Evolutionary conservation across 37 sponge, comb jelly and placozoan species (phyloP), one percentile per base, ranked within the genome.

Genomic region (Oopsacas minuta): DNA sequence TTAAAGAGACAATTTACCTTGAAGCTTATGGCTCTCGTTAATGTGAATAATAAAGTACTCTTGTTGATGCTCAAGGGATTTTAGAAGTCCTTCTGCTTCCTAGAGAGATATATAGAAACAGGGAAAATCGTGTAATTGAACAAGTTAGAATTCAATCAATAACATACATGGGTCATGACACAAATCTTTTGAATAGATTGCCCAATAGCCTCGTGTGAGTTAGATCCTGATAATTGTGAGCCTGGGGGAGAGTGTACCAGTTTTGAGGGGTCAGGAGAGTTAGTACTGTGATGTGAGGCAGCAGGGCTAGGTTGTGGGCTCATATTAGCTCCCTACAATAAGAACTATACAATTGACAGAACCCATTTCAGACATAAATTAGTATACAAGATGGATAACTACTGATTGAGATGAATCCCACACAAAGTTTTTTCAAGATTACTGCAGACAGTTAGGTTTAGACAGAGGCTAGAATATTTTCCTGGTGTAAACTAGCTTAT

Each of bases 151-250:
- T 12, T 46, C 51, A 46, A n/a, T n/a, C n/a, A n/a, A n/a, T n/a
- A 46, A 17, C 75, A 32, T 61, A 61, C 75, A 61, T 61, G 75
- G 1, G 75, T 61, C 75, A 61, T 61, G 75, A 61, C 75, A n/a
- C 75, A 61, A 3, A 61, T 61, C 75, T 61, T 61, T 34, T 61
- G 75, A 32, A 61, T 61, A 3, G 75, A 25, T 34, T 61, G 75
- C 7, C 1, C 30, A 3, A 61, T 61, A 25, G 7, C 22, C 1
- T 61, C 75, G 75, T 61, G 75, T 61, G 75, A 61, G 75, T 61
- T 61, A 34, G 28, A 10, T 10, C 28, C 30, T 3, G 75, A 20
- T 25, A 61, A 32, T 34, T 61, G 75, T 25, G 75, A 61, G 75
- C 75, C 75, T 10, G 75, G 75, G 30, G 75, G 75, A 34, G 75